phyloP scores from a whole-genome alignment of 2,888 invertebrate species.

The Notodromas monacha region DNA sequence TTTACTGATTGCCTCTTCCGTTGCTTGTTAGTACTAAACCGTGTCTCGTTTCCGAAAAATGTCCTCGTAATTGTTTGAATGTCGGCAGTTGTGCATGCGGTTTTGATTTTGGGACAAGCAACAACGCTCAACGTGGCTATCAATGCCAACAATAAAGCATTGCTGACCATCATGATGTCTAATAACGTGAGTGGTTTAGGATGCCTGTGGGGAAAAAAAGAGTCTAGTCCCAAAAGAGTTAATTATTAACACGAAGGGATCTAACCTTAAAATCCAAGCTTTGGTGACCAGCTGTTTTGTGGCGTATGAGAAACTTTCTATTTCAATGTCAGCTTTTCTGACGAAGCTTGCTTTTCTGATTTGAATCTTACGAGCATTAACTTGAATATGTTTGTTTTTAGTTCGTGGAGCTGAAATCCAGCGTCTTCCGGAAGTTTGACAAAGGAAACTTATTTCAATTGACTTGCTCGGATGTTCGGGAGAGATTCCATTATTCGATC shows the following conservation, averaged over 20 bases:
- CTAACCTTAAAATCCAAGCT: neutral
- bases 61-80: constrained; percentile 7
- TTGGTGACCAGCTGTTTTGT: neutral
- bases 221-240: too few relatives aligned
- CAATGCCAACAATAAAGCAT: constrained; percentile 88
- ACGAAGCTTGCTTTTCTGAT: too few relatives aligned
- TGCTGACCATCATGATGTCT: constrained; percentile 96
- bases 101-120: constrained; percentile 69
- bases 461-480: constrained; percentile 86
- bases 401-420: constrained; percentile 97
- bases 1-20: constrained; percentile 55
- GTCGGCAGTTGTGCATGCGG: constrained; percentile 34
- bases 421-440: constrained; percentile 96
- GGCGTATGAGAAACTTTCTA: too few relatives aligned
- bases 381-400: too few relatives aligned
- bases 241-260: too few relatives aligned
- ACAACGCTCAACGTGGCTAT: constrained; percentile 95
- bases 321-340: too few relatives aligned
- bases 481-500: constrained; percentile 69
- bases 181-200: constrained; percentile 56
- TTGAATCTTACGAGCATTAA: too few relatives aligned
- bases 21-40: too few relatives aligned
- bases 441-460: constrained; percentile 80
- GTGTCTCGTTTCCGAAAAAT: neutral
- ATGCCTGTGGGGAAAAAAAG: too few relatives aligned